A percentile compares a stretch with the other conserved stretches of the same genome.
Evolutionary conservation across 2,113 vertebrate species (phyloP).

Genomic region (Epinephelus lanceolatus): DNA sequence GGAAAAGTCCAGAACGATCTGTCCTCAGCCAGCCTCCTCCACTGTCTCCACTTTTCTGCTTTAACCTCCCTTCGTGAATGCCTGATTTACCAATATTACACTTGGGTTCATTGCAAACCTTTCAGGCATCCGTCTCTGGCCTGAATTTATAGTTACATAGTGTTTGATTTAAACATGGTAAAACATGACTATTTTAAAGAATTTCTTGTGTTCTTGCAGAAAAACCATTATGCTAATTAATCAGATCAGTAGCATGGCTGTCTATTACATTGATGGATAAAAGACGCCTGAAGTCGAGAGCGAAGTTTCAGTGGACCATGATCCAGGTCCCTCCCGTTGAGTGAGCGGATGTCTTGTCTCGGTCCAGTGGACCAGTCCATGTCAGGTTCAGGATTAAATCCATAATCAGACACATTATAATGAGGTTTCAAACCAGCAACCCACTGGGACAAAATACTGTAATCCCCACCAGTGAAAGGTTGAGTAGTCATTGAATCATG

Average conservation of each 20-base stretch:
- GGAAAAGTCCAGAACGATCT: background rate
- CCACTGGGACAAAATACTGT: conserved; percentile 29
- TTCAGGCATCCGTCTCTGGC: background rate
- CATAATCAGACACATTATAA: conserved; percentile 51
- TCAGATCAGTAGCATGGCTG: background rate
- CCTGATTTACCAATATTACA: conserved; percentile 46
- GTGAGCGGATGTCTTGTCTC: conserved; percentile 50
- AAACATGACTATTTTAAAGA: background rate
- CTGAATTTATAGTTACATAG: conserved; percentile 9
- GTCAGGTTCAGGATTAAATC: conserved; percentile 61
- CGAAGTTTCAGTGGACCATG: conserved; percentile 7
- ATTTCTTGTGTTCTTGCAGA: background rate
- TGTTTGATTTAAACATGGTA: conserved; percentile 4
- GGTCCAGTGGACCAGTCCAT: conserved; percentile 50
- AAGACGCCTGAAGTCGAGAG: background rate
- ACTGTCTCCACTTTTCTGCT: conserved; percentile 3
- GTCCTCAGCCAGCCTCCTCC: background rate
- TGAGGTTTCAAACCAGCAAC: conserved; percentile 58
- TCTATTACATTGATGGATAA: conserved; percentile 3
- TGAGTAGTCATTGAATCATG: conserved; percentile 45
- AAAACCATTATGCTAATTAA: background rate
- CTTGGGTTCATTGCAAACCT: conserved; percentile 41
- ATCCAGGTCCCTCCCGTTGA: conserved; percentile 50
- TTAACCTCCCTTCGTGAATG: conserved; percentile 25
- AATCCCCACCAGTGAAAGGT: conserved; percentile 40